Evolutionary conservation across 2,888 invertebrate species (phyloP), one percentile per base, ranked within the genome.

Genomic region (Amphipoea lucens): DNA sequence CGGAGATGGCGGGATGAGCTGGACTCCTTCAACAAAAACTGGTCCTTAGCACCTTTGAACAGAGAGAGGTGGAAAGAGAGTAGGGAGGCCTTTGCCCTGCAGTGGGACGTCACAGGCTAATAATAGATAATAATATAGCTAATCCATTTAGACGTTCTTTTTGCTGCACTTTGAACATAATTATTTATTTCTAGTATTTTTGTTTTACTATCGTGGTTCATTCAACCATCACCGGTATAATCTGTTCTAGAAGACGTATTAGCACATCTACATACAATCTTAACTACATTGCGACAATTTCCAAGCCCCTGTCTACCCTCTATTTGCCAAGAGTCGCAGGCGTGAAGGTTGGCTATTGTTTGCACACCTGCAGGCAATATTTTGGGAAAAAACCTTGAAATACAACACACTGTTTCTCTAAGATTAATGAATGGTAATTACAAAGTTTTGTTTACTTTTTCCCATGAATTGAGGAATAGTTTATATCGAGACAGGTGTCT

Each of bases 261-360:
- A 72, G 36, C 78, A 86, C 83, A 89, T 77, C 60, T 78, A 14
- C 72, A 74, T 73, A 75, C 51, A 78, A 40, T 80, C 60, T 45
- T 29, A 57, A 14, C 67, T 7, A 73, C 51, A 68, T 89, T 88
- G 81, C 88, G 77, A 86, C 90, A 89, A 88, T 77, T 40, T 51
- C 54, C 20, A 69, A 67, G 70, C 23, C 36, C 17, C 87, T 83
- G 80, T 78, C 40, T 63, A 82, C 79, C 80, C 79, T 79, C 78
- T 79, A 76, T 88, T 83, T 29, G 69, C 71, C 51, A 88, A 88
- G 76, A 84, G 60, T 88, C 80, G 89, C 83, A 83, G 74, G 73
- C 88, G 83, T 88, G 88, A 88, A 88, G 88, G 88, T 82, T 84
- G 74, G 14, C 87, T 57, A 90, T 88, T 88, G 88, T 88, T 89